Conservation (phyloP, 2,888 invertebrate species). For the Cerastoderma edule region DNA sequence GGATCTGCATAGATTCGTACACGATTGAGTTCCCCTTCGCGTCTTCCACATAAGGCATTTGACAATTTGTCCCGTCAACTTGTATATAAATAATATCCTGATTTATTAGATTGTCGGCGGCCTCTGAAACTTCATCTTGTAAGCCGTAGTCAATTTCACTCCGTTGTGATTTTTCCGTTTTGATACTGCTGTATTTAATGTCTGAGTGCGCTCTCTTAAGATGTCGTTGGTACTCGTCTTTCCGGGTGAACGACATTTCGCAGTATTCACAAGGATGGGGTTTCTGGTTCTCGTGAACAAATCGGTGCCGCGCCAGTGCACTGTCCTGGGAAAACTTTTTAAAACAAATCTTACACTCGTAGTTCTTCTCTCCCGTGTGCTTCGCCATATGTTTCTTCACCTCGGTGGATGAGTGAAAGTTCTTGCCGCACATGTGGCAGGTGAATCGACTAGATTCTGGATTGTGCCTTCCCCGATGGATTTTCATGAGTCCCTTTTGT, state of each 20-base stretch:
- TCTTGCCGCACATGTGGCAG: constrained; percentile 55
- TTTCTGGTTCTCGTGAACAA: constrained; percentile 34
- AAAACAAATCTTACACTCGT: constrained; percentile 53
- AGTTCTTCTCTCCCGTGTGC: constrained; percentile 61
- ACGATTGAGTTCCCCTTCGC: neutral
- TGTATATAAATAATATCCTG: constrained; percentile 5
- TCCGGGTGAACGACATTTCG: constrained; percentile 26
- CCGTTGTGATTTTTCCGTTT: neutral
- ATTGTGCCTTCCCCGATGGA: constrained; percentile 7
- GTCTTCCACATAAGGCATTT: neutral
- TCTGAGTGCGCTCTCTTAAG: constrained; percentile 23
- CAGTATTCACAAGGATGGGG: constrained; percentile 40
- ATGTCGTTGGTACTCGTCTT: constrained; percentile 37
- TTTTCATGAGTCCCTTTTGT: constrained; percentile 21
- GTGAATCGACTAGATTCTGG: constrained; percentile 40
- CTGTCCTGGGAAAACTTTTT: constrained; percentile 50
- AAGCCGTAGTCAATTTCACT: neutral
- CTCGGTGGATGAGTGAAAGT: constrained; percentile 54
- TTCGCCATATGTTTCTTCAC: constrained; percentile 59
- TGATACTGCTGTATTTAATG: neutral
- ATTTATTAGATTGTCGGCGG: neutral
- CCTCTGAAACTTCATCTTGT: constrained; percentile 6
- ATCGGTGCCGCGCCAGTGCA: constrained; percentile 44
- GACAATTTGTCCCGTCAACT: neutral
- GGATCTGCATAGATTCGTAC: constrained; percentile 10